phyloP scores from a whole-genome alignment of 2,797 vertebrate genomes.

The Sebastes goodei region DNA sequence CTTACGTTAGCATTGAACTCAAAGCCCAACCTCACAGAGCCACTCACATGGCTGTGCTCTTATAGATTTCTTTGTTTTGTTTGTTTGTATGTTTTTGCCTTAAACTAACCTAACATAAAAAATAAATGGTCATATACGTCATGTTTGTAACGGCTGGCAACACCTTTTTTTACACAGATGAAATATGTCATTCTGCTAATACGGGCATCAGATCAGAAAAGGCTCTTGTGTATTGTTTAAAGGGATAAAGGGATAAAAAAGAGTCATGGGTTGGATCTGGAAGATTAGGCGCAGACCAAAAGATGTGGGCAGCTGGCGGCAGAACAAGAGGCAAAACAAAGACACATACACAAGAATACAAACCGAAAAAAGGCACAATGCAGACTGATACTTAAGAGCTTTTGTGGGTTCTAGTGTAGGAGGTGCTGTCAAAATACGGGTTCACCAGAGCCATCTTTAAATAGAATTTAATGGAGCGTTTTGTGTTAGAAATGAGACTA shows the following conservation, averaged over 20 bases:
- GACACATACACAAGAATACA: neutral
- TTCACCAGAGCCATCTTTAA: constrained; percentile 59
- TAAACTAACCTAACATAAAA: neutral
- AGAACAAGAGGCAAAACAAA: constrained; percentile 14
- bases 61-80: neutral
- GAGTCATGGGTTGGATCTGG: neutral
- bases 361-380: constrained; percentile 4
- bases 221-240: neutral
- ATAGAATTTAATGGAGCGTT: constrained; percentile 67
- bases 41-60: neutral
- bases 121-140: neutral
- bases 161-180: neutral
- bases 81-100: neutral
- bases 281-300: neutral
- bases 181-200: neutral
- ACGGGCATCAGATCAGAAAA: neutral
- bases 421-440: constrained; percentile 51
- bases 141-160: neutral
- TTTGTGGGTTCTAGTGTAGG: constrained; percentile 48
- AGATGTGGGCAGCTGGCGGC: neutral
- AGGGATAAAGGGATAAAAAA: neutral
- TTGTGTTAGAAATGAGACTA: constrained; percentile 63
- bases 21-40: neutral
- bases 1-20: neutral
- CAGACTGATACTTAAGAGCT: constrained; percentile 35